These are phyloP conservation scores for Tinea pellionella DNA, from an alignment of 2,888 invertebrate genomes.

Conservation along the genomic window DNA sequence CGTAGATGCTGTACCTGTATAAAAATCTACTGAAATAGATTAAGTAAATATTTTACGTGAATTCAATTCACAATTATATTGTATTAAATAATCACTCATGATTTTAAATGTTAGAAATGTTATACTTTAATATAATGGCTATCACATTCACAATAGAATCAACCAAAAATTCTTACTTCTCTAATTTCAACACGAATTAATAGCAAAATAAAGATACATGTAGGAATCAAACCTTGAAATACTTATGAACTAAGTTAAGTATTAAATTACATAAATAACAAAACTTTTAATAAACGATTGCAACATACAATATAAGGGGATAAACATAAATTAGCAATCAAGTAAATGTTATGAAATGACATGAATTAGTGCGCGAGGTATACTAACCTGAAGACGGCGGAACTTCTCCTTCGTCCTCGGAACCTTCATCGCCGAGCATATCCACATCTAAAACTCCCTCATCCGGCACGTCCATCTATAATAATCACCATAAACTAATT, in stretches of 20 bases:
- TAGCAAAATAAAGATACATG: no score
- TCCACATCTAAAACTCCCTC: constrained; percentile 74
- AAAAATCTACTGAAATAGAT: constrained; percentile 41
- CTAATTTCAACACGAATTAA: no score
- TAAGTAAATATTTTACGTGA: neutral
- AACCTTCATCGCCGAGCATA: constrained; percentile 78
- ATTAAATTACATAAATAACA: neutral
- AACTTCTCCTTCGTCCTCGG: constrained; percentile 80
- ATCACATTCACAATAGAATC: no score
- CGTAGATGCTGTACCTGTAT: constrained; percentile 74
- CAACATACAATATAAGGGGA: no score
- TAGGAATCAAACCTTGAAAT: neutral
- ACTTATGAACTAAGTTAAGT: neutral
- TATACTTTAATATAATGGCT: neutral
- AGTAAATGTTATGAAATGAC: neutral
- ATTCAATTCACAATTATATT: neutral
- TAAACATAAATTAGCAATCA: neutral
- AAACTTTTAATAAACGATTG: neutral
- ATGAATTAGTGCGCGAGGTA: neutral
- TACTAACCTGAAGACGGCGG: constrained; percentile 69
- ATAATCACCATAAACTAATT: neutral
- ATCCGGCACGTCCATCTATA: constrained; percentile 64
- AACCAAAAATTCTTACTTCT: no score
- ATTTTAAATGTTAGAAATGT: neutral
- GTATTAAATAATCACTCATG: neutral